phyloP scores from a whole-genome alignment of 2,888 invertebrate genomes.

The Isotomurus palustris region DNA sequence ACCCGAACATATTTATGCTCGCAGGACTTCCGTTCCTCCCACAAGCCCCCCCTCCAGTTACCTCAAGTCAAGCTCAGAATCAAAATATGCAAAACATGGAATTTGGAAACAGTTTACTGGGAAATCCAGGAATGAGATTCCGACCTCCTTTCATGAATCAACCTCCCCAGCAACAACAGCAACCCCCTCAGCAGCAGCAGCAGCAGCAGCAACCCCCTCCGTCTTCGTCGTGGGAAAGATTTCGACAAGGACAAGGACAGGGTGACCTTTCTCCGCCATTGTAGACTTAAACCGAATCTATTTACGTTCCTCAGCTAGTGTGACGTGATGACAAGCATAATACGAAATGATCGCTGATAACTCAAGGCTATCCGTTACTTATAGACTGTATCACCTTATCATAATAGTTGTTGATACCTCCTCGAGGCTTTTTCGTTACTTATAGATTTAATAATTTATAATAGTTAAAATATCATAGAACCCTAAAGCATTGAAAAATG shows the following conservation, averaged over 20 bases:
- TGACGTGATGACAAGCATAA: too few species aligned
- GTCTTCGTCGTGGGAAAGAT: slow-evolving; percentile 40
- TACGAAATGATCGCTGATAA: too few species aligned
- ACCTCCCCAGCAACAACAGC: slow-evolving; percentile 3
- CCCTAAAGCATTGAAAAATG: too few species aligned
- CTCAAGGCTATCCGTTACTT: too few species aligned
- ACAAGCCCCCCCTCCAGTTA: slow-evolving; percentile 7
- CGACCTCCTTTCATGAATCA: slow-evolving; percentile 17
- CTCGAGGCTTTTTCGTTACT: too few species aligned
- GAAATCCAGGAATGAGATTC: slow-evolving; percentile 21
- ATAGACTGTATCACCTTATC: too few species aligned
- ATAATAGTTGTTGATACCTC: too few species aligned
- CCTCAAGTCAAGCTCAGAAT: slow-evolving; percentile 8
- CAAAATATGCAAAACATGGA: slow-evolving; percentile 21
- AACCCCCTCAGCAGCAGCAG: slow-evolving; percentile 14
- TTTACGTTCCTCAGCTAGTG: too few species aligned
- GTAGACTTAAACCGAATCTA: too few species aligned
- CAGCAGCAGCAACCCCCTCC: slow-evolving; percentile 16
- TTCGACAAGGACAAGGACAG: slow-evolving; percentile 34
- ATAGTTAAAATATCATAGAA: too few species aligned
- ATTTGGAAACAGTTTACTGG: slow-evolving; percentile 37
- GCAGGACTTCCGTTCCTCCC: slow-evolving; percentile 18
- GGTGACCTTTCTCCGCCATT: slow-evolving; percentile 37
- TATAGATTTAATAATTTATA: too few species aligned
- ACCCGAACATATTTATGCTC: slow-evolving; percentile 20